phyloP scores from a whole-genome alignment of 2,113 vertebrate species.

The Macrotus californicus region DNA sequence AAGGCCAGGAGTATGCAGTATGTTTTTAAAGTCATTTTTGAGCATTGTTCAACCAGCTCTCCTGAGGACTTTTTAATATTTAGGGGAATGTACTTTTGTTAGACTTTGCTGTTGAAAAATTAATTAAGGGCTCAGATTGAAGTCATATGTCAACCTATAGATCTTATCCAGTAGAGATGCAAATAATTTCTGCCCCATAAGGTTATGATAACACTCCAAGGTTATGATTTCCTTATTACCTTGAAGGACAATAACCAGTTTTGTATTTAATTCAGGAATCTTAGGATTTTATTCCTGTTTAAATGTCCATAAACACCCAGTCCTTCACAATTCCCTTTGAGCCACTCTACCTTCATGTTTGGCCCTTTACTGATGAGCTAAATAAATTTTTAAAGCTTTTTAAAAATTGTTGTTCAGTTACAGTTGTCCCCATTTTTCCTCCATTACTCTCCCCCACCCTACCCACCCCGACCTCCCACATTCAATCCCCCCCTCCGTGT shows the following conservation, averaged over 20 bases:
- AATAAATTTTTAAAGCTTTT: not conserved
- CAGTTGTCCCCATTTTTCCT: too few relatives aligned
- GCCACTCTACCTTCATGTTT: not conserved
- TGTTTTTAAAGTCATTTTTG: not conserved
- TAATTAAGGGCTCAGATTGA: constrained; percentile 12
- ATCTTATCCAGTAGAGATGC: constrained; percentile 3
- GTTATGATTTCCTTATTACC: not conserved
- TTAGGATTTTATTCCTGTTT: not conserved
- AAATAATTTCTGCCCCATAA: constrained; percentile 22
- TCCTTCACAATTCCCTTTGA: not conserved
- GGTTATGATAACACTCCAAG: not conserved
- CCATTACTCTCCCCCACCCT: too few relatives aligned
- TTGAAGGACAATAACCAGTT: not conserved
- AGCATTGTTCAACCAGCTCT: not conserved
- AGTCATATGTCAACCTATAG: constrained; percentile 1
- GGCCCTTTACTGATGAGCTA: not conserved
- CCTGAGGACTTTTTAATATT: not conserved
- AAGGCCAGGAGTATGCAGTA: not conserved
- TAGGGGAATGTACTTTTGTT: not conserved
- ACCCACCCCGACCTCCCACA: too few relatives aligned
- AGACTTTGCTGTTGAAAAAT: constrained; percentile 4
- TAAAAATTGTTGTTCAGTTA: too few relatives aligned
- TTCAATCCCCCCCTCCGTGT: too few relatives aligned
- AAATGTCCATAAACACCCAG: not conserved
- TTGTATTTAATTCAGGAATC: not conserved